phyloP scores from a whole-genome alignment of 2,888 invertebrate species.

The Seira musarum region DNA sequence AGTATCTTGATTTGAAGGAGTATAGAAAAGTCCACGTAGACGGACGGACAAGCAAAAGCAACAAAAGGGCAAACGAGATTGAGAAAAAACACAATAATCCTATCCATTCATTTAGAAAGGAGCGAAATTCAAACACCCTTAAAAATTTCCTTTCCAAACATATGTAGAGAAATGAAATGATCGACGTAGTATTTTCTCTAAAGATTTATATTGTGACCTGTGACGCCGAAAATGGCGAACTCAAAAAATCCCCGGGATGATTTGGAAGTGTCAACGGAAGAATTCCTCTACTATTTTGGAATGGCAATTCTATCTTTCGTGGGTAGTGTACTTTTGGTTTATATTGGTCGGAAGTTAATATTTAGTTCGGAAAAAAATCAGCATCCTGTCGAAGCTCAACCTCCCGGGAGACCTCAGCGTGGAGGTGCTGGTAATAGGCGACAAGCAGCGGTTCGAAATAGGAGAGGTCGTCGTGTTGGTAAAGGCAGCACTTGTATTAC shows the following conservation, averaged over 20 bases:
- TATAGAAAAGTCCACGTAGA: no score
- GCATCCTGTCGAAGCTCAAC: slow-evolving; percentile 9
- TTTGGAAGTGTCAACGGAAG: slow-evolving; percentile 48
- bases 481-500: slow-evolving; percentile 3
- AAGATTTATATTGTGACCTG: no score
- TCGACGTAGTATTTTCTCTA: no score
- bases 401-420: slow-evolving; percentile 24
- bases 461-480: slow-evolving; percentile 53
- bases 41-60: no score
- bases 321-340: slow-evolving; percentile 44
- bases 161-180: no score
- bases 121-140: no score
- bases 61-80: no score
- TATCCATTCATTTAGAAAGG: no score
- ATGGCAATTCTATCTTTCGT: slow-evolving; percentile 56
- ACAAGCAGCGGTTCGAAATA: slow-evolving; percentile 51
- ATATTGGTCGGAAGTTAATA: slow-evolving; percentile 13
- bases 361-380: not conserved
- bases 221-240: slow-evolving; percentile 19
- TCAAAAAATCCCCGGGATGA: slow-evolving; percentile 15
- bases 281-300: slow-evolving; percentile 64
- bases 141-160: no score
- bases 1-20: no score
- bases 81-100: no score
- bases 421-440: slow-evolving; percentile 52